These are phyloP conservation scores for Lottia scabra DNA, from an alignment of 2,888 invertebrate genomes.

Conservation along the genomic window DNA sequence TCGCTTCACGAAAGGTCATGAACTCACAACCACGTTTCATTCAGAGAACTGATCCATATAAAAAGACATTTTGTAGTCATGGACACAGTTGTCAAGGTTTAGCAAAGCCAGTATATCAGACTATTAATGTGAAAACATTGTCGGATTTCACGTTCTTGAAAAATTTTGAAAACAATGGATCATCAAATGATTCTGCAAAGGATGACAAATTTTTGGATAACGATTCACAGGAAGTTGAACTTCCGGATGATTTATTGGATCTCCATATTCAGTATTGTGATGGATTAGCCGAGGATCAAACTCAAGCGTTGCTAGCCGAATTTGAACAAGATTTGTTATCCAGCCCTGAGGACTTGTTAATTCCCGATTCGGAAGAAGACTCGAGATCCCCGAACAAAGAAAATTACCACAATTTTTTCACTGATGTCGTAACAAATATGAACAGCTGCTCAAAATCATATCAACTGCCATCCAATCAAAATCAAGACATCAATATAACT, in stretches of 20 bases:
- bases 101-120: neutral
- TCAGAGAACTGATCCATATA: neutral
- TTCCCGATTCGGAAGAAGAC: neutral
- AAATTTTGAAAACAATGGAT: no score
- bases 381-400: neutral
- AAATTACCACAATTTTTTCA: neutral
- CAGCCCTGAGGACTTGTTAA: constrained; percentile 20
- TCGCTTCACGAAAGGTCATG: neutral
- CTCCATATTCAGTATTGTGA: constrained; percentile 36
- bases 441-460: neutral
- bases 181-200: neutral
- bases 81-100: neutral
- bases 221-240: neutral
- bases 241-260: constrained; percentile 37
- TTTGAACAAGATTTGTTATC: constrained; percentile 16
- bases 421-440: neutral
- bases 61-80: neutral
- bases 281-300: constrained; percentile 17
- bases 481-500: constrained; percentile 5
- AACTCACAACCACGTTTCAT: neutral
- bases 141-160: no score
- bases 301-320: constrained; percentile 10
- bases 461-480: neutral
- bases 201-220: neutral
- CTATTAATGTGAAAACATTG: neutral